A percentile compares a stretch with the other conserved stretches of the same genome.
These are phyloP conservation scores for Lasioglossum leucozonium DNA, from an alignment of 2,888 invertebrate species.

Conservation along the genomic window DNA sequence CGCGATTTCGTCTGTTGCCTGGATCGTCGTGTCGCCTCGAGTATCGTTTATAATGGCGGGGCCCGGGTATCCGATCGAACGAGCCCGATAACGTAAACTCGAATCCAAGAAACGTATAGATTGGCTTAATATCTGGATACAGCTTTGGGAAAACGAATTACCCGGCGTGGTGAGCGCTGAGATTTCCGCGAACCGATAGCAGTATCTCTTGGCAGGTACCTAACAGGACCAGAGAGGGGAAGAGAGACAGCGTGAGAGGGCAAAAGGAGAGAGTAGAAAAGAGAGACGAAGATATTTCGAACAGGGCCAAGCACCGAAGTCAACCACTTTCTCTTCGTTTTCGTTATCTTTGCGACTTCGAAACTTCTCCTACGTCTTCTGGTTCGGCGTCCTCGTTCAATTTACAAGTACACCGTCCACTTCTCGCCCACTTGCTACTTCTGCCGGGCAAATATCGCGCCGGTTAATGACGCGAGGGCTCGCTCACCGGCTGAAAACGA, in stretches of 20 bases:
- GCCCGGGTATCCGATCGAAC: slow-evolving; percentile 46
- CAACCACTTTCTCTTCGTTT: slow-evolving; percentile 37
- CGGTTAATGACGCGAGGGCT: slow-evolving; percentile 56
- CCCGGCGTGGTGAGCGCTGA: slow-evolving; percentile 24
- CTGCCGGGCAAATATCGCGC: slow-evolving; percentile 37
- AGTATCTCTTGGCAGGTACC: slow-evolving; percentile 40
- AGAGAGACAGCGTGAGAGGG: not conserved
- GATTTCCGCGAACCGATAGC: slow-evolving; percentile 59
- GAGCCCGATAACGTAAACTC: slow-evolving; percentile 45
- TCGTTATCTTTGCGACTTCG: slow-evolving; percentile 53
- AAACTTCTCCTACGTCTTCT: slow-evolving; percentile 18
- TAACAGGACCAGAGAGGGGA: slow-evolving; percentile 18
- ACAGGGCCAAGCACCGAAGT: not conserved
- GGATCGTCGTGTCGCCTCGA: slow-evolving; percentile 36
- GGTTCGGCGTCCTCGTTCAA: slow-evolving; percentile 28
- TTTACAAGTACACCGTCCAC: slow-evolving; percentile 53
- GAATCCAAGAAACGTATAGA: slow-evolving; percentile 38
- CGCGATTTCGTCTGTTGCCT: slow-evolving; percentile 31
- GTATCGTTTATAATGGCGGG: slow-evolving; percentile 46
- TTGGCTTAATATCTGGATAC: slow-evolving; percentile 46
- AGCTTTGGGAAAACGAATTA: slow-evolving; percentile 55
- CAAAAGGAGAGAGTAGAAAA: not conserved
- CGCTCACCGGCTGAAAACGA: slow-evolving; percentile 39
- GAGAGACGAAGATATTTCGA: not conserved
- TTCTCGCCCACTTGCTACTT: slow-evolving; percentile 60